Percentiles rank a stretch among this genome's conserved stretches.
These are phyloP conservation scores for Drosophila kanapiae DNA, from an alignment of 1,140 invertebrate species.

Conservation along the genomic window DNA sequence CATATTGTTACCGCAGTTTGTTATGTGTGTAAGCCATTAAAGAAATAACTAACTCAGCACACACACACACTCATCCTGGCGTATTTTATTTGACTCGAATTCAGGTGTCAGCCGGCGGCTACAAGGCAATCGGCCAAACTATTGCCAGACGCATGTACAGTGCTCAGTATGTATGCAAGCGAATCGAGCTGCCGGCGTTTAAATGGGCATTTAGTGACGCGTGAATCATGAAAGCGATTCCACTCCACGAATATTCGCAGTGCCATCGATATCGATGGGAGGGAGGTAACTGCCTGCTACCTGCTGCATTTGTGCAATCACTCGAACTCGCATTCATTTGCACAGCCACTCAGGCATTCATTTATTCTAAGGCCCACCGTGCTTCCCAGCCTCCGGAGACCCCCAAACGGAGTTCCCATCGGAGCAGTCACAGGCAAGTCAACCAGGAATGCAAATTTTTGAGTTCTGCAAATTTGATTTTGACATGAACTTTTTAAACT, in stretches of 20 bases:
- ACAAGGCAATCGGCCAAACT: constrained; percentile 27
- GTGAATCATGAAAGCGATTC: constrained; percentile 62
- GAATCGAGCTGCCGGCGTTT: constrained; percentile 44
- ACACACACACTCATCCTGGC: not conserved
- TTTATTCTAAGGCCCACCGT: constrained; percentile 56
- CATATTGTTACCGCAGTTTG: constrained; percentile 20
- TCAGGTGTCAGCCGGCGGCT: constrained; percentile 2
- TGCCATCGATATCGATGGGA: constrained; percentile 21
- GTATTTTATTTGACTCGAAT: constrained; percentile 6
- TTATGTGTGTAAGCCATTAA: constrained; percentile 42
- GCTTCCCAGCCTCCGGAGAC: not conserved
- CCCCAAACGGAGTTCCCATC: not conserved
- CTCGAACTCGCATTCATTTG: constrained; percentile 61
- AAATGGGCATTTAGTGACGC: constrained; percentile 58
- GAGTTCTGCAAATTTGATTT: not conserved
- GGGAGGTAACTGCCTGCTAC: constrained; percentile 1
- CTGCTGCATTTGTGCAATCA: constrained; percentile 54
- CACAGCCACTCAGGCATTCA: constrained; percentile 63
- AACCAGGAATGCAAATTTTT: constrained; percentile 14
- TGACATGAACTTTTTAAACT: not conserved
- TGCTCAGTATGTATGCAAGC: constrained; percentile 5
- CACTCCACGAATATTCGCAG: constrained; percentile 55
- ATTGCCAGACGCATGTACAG: constrained; percentile 18
- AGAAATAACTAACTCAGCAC: constrained; percentile 29
- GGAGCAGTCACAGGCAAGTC: constrained; percentile 12